Evolutionary conservation across 2,797 vertebrate genomes (phyloP).

Genomic region (Rhinichthys osculus): DNA sequence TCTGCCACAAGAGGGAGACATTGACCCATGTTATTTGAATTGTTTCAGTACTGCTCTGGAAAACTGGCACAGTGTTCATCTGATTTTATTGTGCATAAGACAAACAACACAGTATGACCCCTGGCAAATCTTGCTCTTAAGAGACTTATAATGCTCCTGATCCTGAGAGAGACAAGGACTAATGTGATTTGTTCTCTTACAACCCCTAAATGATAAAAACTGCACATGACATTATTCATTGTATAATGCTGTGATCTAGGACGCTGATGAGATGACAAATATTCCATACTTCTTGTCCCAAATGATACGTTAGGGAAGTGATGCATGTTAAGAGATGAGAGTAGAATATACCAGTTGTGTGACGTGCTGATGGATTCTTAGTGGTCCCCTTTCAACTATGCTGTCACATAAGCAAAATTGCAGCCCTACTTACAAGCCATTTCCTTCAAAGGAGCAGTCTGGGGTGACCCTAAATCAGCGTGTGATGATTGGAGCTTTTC

Average conservation of each 20-base stretch:
- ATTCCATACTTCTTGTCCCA: background rate
- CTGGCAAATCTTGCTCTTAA: background rate
- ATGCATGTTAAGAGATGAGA: slow-evolving; percentile 15
- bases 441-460: slow-evolving; percentile 10
- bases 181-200: background rate
- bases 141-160: background rate
- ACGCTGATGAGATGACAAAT: background rate
- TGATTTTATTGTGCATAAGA: background rate
- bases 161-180: background rate
- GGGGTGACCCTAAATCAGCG: slow-evolving; percentile 11
- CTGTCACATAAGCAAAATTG: slow-evolving; percentile 21
- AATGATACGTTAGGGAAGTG: background rate
- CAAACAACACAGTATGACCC: background rate
- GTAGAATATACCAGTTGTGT: slow-evolving; percentile 17
- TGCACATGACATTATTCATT: background rate
- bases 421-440: slow-evolving; percentile 26
- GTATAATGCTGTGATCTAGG: background rate
- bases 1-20: slow-evolving; percentile 50
- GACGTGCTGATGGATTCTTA: slow-evolving; percentile 19
- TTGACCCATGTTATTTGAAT: background rate
- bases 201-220: background rate
- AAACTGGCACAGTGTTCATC: background rate
- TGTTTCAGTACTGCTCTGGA: background rate
- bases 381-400: slow-evolving; percentile 7
- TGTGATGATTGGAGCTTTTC: slow-evolving; percentile 27